phyloP scores from a whole-genome alignment of 2,113 vertebrate genomes.

The Isichthys henryi region DNA sequence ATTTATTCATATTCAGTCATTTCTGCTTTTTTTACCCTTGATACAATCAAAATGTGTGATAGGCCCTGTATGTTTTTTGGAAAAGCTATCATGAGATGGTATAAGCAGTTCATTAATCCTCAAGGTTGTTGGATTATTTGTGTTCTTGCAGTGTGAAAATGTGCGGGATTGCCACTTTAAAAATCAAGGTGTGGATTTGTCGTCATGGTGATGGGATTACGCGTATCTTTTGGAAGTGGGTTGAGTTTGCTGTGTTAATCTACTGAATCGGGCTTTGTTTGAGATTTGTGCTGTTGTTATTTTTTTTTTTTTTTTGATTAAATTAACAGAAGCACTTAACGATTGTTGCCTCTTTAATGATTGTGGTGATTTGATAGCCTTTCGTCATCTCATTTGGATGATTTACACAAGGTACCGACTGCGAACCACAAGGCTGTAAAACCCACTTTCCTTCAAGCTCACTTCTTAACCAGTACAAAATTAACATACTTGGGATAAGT shows the following conservation, averaged over 20 bases:
- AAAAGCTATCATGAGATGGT: constrained; percentile 4
- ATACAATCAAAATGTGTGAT: not conserved
- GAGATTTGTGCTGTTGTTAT: constrained; percentile 17
- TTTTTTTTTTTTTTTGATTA: constrained; percentile 36
- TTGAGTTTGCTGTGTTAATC: constrained; percentile 6
- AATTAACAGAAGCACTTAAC: constrained; percentile 33
- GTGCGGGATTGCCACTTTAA: not conserved
- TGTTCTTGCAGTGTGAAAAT: constrained; percentile 20
- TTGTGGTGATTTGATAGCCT: not conserved
- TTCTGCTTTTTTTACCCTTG: not conserved
- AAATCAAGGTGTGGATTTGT: not conserved
- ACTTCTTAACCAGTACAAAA: not conserved
- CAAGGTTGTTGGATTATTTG: constrained; percentile 1
- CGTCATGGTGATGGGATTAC: not conserved
- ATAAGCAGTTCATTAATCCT: constrained; percentile 11
- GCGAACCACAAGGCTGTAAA: not conserved
- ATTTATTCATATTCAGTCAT: not conserved
- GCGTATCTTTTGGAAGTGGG: constrained; percentile 17
- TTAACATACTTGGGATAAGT: not conserved
- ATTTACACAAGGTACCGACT: not conserved
- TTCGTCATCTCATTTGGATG: not conserved
- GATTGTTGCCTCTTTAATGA: constrained; percentile 22
- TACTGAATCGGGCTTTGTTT: constrained; percentile 12
- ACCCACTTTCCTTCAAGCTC: not conserved
- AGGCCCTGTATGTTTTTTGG: not conserved